These are phyloP conservation scores for Glaucopsyche alexis DNA, from an alignment of 2,888 invertebrate species.

Conservation along the genomic window DNA sequence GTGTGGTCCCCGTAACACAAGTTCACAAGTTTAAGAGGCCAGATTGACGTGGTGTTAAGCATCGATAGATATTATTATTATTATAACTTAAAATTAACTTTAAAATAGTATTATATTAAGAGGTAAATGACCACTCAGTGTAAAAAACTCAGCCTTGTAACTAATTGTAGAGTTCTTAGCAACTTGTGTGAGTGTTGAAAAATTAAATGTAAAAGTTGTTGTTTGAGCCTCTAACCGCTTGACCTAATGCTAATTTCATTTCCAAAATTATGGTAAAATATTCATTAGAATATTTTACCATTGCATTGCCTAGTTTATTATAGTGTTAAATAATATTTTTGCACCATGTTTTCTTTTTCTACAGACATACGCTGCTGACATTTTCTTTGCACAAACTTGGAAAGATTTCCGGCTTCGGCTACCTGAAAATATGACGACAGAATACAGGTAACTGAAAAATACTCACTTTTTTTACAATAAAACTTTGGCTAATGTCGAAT, in stretches of 20 bases:
- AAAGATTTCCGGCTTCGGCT: conserved; percentile 91
- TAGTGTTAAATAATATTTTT: too few species aligned
- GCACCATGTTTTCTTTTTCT: conserved; percentile 35
- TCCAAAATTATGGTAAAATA: not conserved
- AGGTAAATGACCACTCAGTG: not conserved
- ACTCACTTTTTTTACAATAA: too few species aligned
- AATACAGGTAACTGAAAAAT: conserved; percentile 83
- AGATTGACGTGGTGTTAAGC: too few species aligned
- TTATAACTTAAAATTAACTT: too few species aligned
- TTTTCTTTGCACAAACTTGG: conserved; percentile 97
- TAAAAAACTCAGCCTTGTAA: not conserved
- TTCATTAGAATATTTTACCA: not conserved
- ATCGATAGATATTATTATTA: too few species aligned
- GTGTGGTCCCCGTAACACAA: too few species aligned
- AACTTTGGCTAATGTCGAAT: too few species aligned
- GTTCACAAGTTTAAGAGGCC: too few species aligned
- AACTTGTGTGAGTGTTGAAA: not conserved
- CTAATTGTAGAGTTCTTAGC: not conserved
- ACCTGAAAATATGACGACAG: conserved; percentile 95
- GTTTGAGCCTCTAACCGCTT: not conserved
- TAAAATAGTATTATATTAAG: not conserved
- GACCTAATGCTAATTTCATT: not conserved
- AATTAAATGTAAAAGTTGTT: not conserved
- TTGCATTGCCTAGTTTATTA: too few species aligned
- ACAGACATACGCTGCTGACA: conserved; percentile 93